Evolutionary conservation across 2,797 vertebrate genomes (phyloP).

Genomic region (Antennarius maculatus): DNA sequence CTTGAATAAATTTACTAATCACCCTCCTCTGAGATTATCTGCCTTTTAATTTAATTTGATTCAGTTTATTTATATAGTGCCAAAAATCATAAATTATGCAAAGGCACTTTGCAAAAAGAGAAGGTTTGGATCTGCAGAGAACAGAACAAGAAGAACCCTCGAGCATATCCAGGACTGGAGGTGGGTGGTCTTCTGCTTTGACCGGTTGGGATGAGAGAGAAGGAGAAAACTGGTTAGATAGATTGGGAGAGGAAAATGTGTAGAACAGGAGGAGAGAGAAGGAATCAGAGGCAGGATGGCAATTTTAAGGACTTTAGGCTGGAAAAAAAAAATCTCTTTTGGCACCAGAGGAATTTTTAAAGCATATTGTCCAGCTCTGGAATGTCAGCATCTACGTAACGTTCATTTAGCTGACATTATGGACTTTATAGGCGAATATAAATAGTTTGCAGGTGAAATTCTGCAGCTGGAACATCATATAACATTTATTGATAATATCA

Average conservation of each 20-base stretch:
- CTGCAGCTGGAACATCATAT: conserved; percentile 13
- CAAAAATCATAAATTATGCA: too few relatives aligned
- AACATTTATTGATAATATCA: conserved; percentile 19
- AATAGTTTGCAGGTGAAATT: conserved; percentile 22
- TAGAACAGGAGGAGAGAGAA: too few relatives aligned
- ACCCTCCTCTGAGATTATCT: conserved; percentile 50
- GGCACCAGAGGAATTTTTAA: conserved; percentile 4
- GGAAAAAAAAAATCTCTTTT: conserved; percentile 40
- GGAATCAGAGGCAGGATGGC: too few relatives aligned
- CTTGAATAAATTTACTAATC: conserved; percentile 46
- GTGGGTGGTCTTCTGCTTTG: too few relatives aligned
- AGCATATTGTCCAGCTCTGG: conserved; percentile 4
- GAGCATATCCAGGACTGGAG: too few relatives aligned
- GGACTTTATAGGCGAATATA: conserved; percentile 13
- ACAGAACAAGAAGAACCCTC: too few relatives aligned
- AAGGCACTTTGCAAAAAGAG: too few relatives aligned
- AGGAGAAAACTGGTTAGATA: too few relatives aligned
- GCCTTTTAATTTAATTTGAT: conserved; percentile 3
- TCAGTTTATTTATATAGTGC: too few relatives aligned
- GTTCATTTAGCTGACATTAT: conserved; percentile 18
- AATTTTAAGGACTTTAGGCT: conserved; percentile 40
- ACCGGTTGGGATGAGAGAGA: too few relatives aligned
- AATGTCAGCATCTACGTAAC: conserved; percentile 12
- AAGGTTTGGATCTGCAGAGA: too few relatives aligned
- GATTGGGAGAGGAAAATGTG: too few relatives aligned